Evolutionary conservation across 37 sponge, comb jelly and placozoan genomes (phyloP).

Genomic region (Chondrilla cf. caribensis): DNA sequence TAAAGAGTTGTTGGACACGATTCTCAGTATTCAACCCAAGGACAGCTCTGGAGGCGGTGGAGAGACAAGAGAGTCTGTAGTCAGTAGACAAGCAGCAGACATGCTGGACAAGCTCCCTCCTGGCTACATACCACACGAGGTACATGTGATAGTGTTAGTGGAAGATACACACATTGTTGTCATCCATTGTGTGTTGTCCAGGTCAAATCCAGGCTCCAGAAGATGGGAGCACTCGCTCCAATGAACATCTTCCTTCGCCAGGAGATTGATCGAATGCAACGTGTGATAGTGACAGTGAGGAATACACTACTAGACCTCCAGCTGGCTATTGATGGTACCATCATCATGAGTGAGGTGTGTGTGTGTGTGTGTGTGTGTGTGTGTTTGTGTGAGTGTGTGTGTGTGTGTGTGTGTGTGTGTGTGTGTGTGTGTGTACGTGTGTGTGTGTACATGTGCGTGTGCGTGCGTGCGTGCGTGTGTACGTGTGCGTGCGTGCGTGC

Average conservation of each 20-base stretch:
- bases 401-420: too few relatives aligned
- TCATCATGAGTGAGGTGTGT: conserved; percentile 97
- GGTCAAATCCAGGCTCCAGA: conserved; percentile 84
- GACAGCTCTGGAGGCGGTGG: conserved; percentile 93
- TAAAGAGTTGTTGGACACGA: conserved; percentile 83
- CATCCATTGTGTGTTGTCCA: neutral
- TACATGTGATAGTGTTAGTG: neutral
- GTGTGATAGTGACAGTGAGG: conserved; percentile 86
- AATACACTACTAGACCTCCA: conserved; percentile 91
- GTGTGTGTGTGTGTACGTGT: neutral
- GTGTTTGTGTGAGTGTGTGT: neutral
- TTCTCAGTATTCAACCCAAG: conserved; percentile 98
- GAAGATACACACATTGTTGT: neutral
- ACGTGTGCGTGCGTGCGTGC: neutral
- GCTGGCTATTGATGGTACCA: conserved; percentile 99
- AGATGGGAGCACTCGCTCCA: conserved; percentile 95
- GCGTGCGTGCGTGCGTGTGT: neutral
- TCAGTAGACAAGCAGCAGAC: conserved; percentile 90
- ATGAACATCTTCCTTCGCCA: conserved; percentile 99
- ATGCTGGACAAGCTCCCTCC: conserved; percentile 93
- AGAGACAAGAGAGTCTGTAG: conserved; percentile 98
- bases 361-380: neutral
- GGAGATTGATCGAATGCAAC: conserved; percentile 99
- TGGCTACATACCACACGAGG: conserved; percentile 96
- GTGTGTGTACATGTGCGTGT: neutral